These are phyloP conservation scores for Pseudoips prasinana DNA, from an alignment of 2,888 invertebrate species.

Conservation along the genomic window DNA sequence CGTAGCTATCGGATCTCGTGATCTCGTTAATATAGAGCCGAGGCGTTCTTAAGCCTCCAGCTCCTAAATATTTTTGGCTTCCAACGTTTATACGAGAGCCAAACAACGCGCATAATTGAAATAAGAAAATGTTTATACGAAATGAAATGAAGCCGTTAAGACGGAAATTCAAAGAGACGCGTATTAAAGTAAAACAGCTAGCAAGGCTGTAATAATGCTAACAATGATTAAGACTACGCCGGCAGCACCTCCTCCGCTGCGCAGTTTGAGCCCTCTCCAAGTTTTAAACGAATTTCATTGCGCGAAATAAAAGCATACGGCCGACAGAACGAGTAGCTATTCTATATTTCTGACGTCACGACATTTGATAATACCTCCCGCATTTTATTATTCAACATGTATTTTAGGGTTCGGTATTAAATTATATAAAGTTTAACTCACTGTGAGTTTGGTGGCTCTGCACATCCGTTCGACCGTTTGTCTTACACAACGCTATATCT, in stretches of 20 bases:
- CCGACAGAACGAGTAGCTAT: conserved; percentile 37
- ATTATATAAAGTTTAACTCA: too few relatives aligned
- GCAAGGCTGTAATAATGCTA: conserved; percentile 46
- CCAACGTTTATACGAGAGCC: conserved; percentile 11
- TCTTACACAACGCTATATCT: too few relatives aligned
- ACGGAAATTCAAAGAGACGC: conserved; percentile 21
- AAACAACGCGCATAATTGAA: conserved; percentile 15
- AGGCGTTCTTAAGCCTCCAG: conserved; percentile 32
- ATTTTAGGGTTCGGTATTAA: conserved; percentile 51
- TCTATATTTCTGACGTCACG: conserved; percentile 48
- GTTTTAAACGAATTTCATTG: conserved; percentile 68
- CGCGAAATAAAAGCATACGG: conserved; percentile 56
- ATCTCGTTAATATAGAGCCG: conserved; percentile 41
- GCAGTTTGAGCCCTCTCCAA: conserved; percentile 65
- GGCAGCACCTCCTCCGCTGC: conserved; percentile 47
- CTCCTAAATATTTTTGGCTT: conserved; percentile 26
- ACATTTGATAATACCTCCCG: conserved; percentile 44
- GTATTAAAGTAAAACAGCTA: conserved; percentile 34
- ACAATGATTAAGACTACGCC: conserved; percentile 56
- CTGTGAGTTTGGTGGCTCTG: too few relatives aligned
- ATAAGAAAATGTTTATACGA: conserved; percentile 21
- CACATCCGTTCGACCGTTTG: too few relatives aligned
- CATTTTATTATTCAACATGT: conserved; percentile 45
- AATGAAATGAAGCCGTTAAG: conserved; percentile 18
- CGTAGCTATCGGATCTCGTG: conserved; percentile 42